These are phyloP conservation scores for Poeciliopsis paucimaculata DNA, from an alignment of 2,797 vertebrate genomes.

Conservation along the genomic window DNA sequence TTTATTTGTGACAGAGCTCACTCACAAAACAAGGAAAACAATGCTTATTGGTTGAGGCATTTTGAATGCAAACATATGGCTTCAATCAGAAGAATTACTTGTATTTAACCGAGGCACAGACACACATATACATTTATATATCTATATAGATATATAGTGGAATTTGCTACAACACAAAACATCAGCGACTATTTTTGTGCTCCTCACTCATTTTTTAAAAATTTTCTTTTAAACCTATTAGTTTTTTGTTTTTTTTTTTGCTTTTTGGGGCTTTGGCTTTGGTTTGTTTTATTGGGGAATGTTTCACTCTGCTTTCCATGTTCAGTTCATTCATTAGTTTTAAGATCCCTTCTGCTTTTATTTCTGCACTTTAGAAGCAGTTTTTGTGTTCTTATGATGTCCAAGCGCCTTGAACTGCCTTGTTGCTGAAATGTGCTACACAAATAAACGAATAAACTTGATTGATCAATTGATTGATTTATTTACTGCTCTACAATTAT, in stretches of 20 bases:
- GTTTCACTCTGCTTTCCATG: not conserved
- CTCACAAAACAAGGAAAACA: not conserved
- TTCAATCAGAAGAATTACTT: not conserved
- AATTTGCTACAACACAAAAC: not conserved
- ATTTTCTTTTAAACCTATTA: not conserved
- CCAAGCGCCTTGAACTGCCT: too few relatives aligned
- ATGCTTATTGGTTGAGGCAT: conserved; percentile 1
- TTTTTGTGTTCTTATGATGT: not conserved
- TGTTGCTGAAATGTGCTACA: too few relatives aligned
- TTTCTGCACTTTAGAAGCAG: not conserved
- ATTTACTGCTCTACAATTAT: not conserved
- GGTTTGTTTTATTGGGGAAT: not conserved
- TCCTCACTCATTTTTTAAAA: not conserved
- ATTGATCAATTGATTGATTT: too few relatives aligned
- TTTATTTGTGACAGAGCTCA: not conserved
- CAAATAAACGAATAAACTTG: too few relatives aligned
- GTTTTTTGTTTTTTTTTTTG: not conserved
- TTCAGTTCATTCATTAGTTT: not conserved
- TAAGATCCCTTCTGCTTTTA: not conserved
- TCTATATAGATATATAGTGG: not conserved
- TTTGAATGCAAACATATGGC: not conserved
- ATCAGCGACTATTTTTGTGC: not conserved
- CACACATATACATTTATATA: too few relatives aligned
- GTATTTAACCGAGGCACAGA: not conserved
- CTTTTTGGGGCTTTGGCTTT: not conserved